phyloP scores from a whole-genome alignment of 2,888 invertebrate genomes.

The Acanthosepion esculentum region DNA sequence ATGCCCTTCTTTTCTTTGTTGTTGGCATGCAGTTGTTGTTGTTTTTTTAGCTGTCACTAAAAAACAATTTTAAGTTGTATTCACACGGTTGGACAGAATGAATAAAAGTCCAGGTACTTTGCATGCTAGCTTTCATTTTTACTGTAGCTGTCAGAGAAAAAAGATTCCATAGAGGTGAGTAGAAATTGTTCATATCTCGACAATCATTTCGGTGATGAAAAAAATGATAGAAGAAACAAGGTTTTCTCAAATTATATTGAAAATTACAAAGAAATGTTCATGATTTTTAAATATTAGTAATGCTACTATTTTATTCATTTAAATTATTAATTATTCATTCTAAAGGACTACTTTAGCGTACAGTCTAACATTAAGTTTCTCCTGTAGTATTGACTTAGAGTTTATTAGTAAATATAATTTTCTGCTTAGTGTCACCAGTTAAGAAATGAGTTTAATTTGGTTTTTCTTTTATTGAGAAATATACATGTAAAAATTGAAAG shows the following conservation, averaged over 20 bases:
- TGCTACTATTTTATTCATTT: background rate
- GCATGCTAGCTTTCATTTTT: background rate
- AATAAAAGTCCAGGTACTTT: background rate
- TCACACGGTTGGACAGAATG: constrained; percentile 35
- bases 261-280: background rate
- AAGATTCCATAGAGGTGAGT: background rate
- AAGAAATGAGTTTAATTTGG: too few species aligned
- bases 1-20: background rate
- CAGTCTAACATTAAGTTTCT: too few species aligned
- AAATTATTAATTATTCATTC: background rate
- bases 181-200: background rate
- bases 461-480: too few species aligned
- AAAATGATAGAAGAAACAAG: background rate
- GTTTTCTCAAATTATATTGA: background rate
- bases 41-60: background rate
- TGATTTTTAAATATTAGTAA: background rate
- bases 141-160: background rate
- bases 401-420: too few species aligned
- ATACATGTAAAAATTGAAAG: too few species aligned
- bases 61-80: background rate
- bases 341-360: too few species aligned
- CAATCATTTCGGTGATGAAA: background rate
- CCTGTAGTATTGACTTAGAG: too few species aligned
- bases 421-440: too few species aligned
- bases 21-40: background rate